Base-by-base conservation (phyloP, 2,797 vertebrate species). In the Bryconaethiops microstoma region DNA sequence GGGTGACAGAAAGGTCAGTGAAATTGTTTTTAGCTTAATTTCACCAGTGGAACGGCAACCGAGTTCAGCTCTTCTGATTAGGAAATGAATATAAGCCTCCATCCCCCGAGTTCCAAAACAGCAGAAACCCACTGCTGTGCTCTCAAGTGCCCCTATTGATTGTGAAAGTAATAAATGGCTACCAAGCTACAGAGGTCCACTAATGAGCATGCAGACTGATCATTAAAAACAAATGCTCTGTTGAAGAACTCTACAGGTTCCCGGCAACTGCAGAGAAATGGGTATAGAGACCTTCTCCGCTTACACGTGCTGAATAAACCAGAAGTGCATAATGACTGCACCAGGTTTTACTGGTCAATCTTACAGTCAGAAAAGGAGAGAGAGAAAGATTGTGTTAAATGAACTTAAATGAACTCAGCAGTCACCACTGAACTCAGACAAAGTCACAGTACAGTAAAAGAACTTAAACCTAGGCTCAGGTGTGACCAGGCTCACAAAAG, bases 131-230 rank as follows among this genome's bases (percentile, higher is more conserved):
- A 57, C 52, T 45, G 50, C 63, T 68, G 16, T 74, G 52, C 55
- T n/a, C 50, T 91, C 86, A 91, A 88, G 89, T 74, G 70, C 72
- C 83, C 52, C 42, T 84, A 92, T 91, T 85, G 90, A 93, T 89
- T 67, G 86, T 70, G 50, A 88, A 84, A 86, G 57, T 89, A 91
- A 92, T 92, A 86, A 88, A 89, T 82, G 88, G 59, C 70, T 83
- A 86, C 69, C 72, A 68, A 78, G 72, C 48, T 64, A 50, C 64
- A 82, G 69, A 77, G 87, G 78, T 83, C 79, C 73, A 55, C 74
- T 85, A 88, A 89, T 82, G 76, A 87, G 80, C 52, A 70, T 63
- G 62, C 57, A 82, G 81, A 76, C 76, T 80, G 45, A 79, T 83
- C 64, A 79, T 86, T 83, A 78, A 73, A 80, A 77, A 76, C 35